Percentiles rank a stretch among this genome's conserved stretches.
phyloP scores from a whole-genome alignment of 2,888 invertebrate species.

The Metallyticus violacea region DNA sequence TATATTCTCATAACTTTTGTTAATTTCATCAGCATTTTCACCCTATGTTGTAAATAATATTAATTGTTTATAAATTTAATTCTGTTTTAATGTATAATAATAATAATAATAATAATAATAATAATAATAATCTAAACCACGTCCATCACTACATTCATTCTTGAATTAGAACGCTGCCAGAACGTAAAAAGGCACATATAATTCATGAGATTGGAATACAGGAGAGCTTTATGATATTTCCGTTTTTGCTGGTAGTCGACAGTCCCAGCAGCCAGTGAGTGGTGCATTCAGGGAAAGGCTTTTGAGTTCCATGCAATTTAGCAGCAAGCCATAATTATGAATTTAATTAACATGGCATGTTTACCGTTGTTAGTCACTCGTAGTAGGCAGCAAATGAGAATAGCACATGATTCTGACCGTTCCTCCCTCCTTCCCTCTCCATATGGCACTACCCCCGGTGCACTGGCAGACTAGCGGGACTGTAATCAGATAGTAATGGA shows the following conservation, averaged over 20 bases:
- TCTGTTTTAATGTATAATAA: too few relatives aligned
- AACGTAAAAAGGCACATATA: too few relatives aligned
- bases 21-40: too few relatives aligned
- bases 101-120: too few relatives aligned
- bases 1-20: too few relatives aligned
- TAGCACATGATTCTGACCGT: background rate
- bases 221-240: background rate
- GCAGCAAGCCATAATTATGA: background rate
- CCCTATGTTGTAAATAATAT: too few relatives aligned
- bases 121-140: too few relatives aligned
- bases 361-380: background rate
- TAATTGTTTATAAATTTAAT: too few relatives aligned
- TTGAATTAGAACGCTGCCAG: too few relatives aligned
- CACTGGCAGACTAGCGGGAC: background rate
- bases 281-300: background rate
- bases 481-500: background rate
- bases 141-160: too few relatives aligned
- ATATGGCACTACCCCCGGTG: background rate
- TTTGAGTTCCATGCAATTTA: background rate
- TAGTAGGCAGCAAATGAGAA: background rate
- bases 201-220: too few relatives aligned
- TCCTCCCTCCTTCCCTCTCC: too few relatives aligned
- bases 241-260: background rate
- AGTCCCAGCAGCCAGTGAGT: background rate
- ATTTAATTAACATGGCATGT: background rate